Percentiles rank a stretch among this genome's conserved stretches.
Conservation (phyloP, 2,888 invertebrate genomes). For the Cheilosia variabilis region DNA sequence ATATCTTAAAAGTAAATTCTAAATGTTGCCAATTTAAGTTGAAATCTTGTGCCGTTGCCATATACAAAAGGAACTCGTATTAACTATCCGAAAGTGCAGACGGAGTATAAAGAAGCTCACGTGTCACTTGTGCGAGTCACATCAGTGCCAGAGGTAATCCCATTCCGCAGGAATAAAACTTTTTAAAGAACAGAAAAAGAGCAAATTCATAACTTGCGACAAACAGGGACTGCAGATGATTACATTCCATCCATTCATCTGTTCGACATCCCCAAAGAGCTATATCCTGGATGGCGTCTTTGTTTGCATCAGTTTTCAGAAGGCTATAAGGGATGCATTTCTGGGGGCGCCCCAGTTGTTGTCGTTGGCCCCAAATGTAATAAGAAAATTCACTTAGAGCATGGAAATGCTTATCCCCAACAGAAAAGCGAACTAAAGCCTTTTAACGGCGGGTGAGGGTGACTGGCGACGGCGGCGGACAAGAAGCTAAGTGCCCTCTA, state of each 20-base stretch:
- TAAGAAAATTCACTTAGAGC: slow-evolving; percentile 73
- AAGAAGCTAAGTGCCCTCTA: slow-evolving; percentile 66
- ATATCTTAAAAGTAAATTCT: slow-evolving; percentile 31
- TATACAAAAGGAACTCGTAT: not conserved
- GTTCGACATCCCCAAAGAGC: slow-evolving; percentile 45
- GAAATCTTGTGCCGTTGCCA: not conserved
- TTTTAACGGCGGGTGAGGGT: slow-evolving; percentile 39
- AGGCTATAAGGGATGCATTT: slow-evolving; percentile 32
- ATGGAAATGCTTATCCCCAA: slow-evolving; percentile 69
- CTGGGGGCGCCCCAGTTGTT: slow-evolving; percentile 17
- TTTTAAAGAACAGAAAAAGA: slow-evolving; percentile 8
- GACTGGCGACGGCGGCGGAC: slow-evolving; percentile 10
- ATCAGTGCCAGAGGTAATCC: not conserved
- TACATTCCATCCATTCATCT: slow-evolving; percentile 72
- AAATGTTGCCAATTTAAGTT: slow-evolving; percentile 42
- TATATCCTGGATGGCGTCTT: slow-evolving; percentile 16
- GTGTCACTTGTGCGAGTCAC: slow-evolving; percentile 35
- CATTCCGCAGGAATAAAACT: not conserved
- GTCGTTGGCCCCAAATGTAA: slow-evolving; percentile 50
- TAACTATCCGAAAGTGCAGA: not conserved
- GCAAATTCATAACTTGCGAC: slow-evolving; percentile 66
- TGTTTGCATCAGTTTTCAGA: slow-evolving; percentile 32
- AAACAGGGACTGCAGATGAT: slow-evolving; percentile 65
- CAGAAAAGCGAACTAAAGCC: slow-evolving; percentile 58
- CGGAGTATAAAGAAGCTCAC: slow-evolving; percentile 33